Evolutionary conservation across 2,888 invertebrate genomes (phyloP), one percentile per base, ranked within the genome.

Genomic region (Lepidocyrtoides sp.): DNA sequence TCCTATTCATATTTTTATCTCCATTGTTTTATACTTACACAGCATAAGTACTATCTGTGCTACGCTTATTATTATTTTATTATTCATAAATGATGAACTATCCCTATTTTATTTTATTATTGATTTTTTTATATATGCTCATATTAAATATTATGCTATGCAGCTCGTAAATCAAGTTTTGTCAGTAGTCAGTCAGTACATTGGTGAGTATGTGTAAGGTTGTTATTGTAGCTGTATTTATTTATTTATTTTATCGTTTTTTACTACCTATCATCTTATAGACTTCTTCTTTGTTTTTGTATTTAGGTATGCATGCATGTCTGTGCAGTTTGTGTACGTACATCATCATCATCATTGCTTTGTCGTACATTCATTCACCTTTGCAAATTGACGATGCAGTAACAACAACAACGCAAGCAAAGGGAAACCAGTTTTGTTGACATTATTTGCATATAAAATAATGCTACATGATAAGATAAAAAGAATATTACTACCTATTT

Each of bases 401-500:
- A 32, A 20, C 23, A n/a, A n/a, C n/a, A n/a, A 7, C 36, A 36
- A 36, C 36, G 7, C 36, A 36, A 63, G 69, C 69, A 84, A n/a
- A 84, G 84, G 84, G 69, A 84, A 84, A 84, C 84, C 69, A 69
- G 84, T 84, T 84, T 84, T 0, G 69, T 20, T 83, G 82, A 83
- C 82, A 83, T 60, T n/a, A 63, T 83, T 83, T 84, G 84, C n/a
- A n/a, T n/a, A n/a, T n/a, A n/a, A n/a, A n/a, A n/a, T n/a, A n/a
- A n/a, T n/a, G n/a, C n/a, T n/a, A n/a, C n/a, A n/a, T n/a, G n/a
- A n/a, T n/a, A n/a, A n/a, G n/a, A n/a, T n/a, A n/a, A n/a, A n/a
- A n/a, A n/a, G n/a, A n/a, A n/a, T n/a, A n/a, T n/a, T n/a, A n/a
- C n/a, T n/a, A n/a, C n/a, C n/a, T n/a, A n/a, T n/a, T n/a, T n/a